phyloP scores from a whole-genome alignment of 1,140 invertebrate species.

The Medauroidea extradentata region DNA sequence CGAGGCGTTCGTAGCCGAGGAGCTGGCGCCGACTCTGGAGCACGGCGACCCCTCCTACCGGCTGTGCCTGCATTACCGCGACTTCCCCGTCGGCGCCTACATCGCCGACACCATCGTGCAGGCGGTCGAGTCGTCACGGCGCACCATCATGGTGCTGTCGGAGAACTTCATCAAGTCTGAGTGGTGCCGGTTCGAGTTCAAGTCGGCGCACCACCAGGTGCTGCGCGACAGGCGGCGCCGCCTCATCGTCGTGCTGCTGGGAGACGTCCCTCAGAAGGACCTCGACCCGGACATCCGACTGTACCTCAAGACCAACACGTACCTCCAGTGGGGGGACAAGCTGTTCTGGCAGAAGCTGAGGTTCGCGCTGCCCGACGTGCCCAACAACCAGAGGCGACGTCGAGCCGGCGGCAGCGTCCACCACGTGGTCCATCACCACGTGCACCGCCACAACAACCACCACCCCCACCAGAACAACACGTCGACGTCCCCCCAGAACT shows the following conservation, averaged over 20 bases:
- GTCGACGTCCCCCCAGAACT: neutral
- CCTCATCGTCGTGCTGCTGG: slow-evolving; percentile 80
- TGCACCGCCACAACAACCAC: slow-evolving; percentile 18
- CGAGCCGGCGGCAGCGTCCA: slow-evolving; percentile 1
- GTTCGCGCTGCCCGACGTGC: slow-evolving; percentile 80
- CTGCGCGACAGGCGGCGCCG: slow-evolving; percentile 72
- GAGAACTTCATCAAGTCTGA: slow-evolving; percentile 92
- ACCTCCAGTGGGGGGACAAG: slow-evolving; percentile 87
- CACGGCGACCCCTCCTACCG: slow-evolving; percentile 58
- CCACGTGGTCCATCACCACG: slow-evolving; percentile 18
- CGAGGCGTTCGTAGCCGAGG: slow-evolving; percentile 80
- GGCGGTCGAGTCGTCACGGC: slow-evolving; percentile 81
- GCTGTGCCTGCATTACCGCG: slow-evolving; percentile 80
- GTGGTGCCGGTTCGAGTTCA: slow-evolving; percentile 92
- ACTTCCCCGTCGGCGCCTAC: slow-evolving; percentile 77
- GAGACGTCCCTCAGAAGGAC: slow-evolving; percentile 76
- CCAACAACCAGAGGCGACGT: slow-evolving; percentile 16
- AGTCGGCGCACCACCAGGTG: slow-evolving; percentile 85
- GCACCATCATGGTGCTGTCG: slow-evolving; percentile 85
- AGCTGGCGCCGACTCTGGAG: slow-evolving; percentile 77
- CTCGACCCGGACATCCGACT: slow-evolving; percentile 84
- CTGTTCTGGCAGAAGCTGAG: slow-evolving; percentile 92
- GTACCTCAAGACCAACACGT: slow-evolving; percentile 85
- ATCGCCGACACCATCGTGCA: slow-evolving; percentile 85
- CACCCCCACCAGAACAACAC: slow-evolving; percentile 9